phyloP scores from a whole-genome alignment of 2,797 vertebrate genomes.

The Myripristis murdjan region DNA sequence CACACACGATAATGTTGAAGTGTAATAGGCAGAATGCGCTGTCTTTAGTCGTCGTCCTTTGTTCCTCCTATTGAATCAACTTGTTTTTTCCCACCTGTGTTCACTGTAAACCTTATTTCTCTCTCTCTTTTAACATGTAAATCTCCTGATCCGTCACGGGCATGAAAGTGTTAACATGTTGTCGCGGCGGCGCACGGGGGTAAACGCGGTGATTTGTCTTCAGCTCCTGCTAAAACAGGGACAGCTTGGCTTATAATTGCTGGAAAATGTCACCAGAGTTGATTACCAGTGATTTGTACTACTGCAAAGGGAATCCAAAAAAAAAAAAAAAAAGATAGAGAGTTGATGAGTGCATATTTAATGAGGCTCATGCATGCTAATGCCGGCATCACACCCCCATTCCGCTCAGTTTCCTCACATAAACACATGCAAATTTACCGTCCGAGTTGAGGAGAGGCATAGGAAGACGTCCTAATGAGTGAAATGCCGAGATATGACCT shows the following conservation, averaged over 20 bases:
- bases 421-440: conserved; percentile 78
- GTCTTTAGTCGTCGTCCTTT: no score
- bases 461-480: conserved; percentile 55
- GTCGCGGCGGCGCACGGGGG: conserved; percentile 57
- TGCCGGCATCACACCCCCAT: conserved; percentile 64
- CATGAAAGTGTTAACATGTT: conserved; percentile 54
- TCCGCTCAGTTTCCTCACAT: conserved; percentile 68
- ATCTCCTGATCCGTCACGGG: conserved; percentile 59
- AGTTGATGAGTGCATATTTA: conserved; percentile 83
- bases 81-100: conserved; percentile 10
- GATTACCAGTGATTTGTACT: conserved; percentile 84
- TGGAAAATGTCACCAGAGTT: conserved; percentile 84
- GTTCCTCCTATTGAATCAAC: background rate
- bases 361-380: conserved; percentile 81
- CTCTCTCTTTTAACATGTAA: conserved; percentile 33
- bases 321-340: conserved; percentile 70
- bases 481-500: conserved; percentile 29
- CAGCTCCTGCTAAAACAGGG: conserved; percentile 58
- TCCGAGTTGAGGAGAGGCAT: conserved; percentile 51
- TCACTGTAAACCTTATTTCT: conserved; percentile 31
- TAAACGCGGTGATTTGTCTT: conserved; percentile 67
- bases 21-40: background rate
- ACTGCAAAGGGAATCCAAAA: conserved; percentile 77
- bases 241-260: conserved; percentile 81
- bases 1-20: conserved; percentile 30